A percentile compares a stretch with the other conserved stretches of the same genome.
phyloP scores from a whole-genome alignment of 2,113 vertebrate species.

The Jacana jacana region DNA sequence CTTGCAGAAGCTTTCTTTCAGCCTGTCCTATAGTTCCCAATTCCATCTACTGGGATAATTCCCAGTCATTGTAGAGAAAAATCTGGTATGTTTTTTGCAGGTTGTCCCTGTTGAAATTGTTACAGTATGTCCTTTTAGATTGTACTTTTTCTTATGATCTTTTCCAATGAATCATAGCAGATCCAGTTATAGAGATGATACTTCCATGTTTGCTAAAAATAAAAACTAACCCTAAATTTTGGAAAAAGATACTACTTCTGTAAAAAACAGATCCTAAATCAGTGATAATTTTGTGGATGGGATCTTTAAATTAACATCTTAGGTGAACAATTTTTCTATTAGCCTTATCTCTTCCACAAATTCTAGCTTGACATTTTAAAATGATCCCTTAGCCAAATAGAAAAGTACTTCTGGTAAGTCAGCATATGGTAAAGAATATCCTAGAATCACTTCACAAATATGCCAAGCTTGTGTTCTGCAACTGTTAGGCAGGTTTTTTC shows the following conservation, averaged over 20 bases:
- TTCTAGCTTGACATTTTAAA: slow-evolving; percentile 66
- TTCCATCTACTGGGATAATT: background rate
- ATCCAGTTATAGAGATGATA: slow-evolving; percentile 41
- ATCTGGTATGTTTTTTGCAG: slow-evolving; percentile 24
- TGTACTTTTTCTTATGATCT: slow-evolving; percentile 36
- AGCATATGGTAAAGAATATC: slow-evolving; percentile 64
- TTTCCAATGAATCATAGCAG: slow-evolving; percentile 47
- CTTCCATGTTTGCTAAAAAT: slow-evolving; percentile 58
- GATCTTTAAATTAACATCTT: slow-evolving; percentile 29
- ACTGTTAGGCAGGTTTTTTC: slow-evolving; percentile 53
- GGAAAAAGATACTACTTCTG: background rate
- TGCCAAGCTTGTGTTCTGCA: slow-evolving; percentile 62
- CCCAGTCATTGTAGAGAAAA: background rate
- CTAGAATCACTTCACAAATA: slow-evolving; percentile 63
- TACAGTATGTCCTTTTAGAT: slow-evolving; percentile 30
- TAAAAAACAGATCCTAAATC: background rate
- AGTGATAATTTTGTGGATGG: background rate
- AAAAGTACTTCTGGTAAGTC: slow-evolving; percentile 54
- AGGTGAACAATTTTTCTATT: slow-evolving; percentile 19
- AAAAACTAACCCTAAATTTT: slow-evolving; percentile 38
- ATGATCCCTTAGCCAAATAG: slow-evolving; percentile 57
- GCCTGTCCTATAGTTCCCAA: background rate
- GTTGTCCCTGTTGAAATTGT: slow-evolving; percentile 15
- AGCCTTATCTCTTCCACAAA: slow-evolving; percentile 17
- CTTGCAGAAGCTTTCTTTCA: background rate